phyloP scores from a whole-genome alignment of 2,113 vertebrate species.

The Excalfactoria chinensis region DNA sequence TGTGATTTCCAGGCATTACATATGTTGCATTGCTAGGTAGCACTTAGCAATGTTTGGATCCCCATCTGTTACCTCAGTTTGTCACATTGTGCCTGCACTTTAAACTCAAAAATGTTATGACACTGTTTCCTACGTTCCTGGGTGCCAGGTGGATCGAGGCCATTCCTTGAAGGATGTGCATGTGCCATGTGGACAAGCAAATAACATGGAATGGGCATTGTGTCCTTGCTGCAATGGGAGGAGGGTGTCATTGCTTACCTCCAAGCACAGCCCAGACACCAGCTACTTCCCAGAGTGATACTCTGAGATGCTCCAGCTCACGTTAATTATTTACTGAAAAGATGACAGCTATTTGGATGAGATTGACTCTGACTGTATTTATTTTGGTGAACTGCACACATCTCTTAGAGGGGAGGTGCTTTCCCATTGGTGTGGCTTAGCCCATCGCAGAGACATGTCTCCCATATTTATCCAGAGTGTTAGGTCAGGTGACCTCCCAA shows the following conservation, averaged over 20 bases:
- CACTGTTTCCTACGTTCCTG: slow-evolving; percentile 47
- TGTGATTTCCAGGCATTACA: slow-evolving; percentile 61
- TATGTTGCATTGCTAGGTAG: slow-evolving; percentile 74
- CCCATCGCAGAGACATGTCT: neutral
- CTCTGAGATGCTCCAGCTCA: neutral
- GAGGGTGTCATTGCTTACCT: slow-evolving; percentile 10
- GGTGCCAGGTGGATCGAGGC: slow-evolving; percentile 72
- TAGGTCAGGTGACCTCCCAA: neutral
- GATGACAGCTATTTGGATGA: neutral
- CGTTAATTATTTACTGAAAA: slow-evolving; percentile 52
- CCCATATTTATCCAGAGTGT: neutral
- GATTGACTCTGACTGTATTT: neutral
- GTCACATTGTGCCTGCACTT: slow-evolving; percentile 68
- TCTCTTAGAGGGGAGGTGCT: neutral
- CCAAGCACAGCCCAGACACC: slow-evolving; percentile 3
- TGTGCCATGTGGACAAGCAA: slow-evolving; percentile 18
- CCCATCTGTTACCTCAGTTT: slow-evolving; percentile 73
- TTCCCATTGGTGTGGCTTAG: neutral
- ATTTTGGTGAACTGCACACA: neutral
- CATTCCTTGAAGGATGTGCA: slow-evolving; percentile 59
- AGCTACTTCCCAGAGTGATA: slow-evolving; percentile 33
- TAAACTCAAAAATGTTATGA: slow-evolving; percentile 72
- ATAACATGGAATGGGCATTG: slow-evolving; percentile 36
- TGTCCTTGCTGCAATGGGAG: slow-evolving; percentile 28
- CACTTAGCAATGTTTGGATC: slow-evolving; percentile 68